Evolutionary conservation across 2,797 vertebrate genomes (phyloP).

Genomic region (Chrosomus eos): DNA sequence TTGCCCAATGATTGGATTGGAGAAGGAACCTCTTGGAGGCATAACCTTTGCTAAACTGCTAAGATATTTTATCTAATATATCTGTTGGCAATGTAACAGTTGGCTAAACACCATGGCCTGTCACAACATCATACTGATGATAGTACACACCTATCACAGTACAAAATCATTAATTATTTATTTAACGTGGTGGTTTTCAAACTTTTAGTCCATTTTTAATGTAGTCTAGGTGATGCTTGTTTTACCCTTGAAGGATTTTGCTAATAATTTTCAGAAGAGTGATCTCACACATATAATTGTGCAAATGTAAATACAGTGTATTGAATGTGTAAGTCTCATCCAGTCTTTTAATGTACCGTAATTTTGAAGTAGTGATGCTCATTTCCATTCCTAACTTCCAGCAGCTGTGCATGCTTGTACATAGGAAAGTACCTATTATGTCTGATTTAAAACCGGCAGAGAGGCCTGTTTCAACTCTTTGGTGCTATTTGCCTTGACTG

Average conservation of each 20-base stretch:
- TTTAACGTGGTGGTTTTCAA: background rate
- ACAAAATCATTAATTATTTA: background rate
- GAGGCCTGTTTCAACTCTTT: background rate
- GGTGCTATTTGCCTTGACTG: conserved; percentile 21
- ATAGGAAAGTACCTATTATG: conserved; percentile 10
- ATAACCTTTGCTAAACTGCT: background rate
- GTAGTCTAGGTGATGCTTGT: background rate
- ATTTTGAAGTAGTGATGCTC: background rate
- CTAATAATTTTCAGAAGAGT: background rate
- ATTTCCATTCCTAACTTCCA: background rate
- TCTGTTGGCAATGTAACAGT: background rate
- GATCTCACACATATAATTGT: background rate
- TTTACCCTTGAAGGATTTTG: background rate
- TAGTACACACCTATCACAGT: background rate
- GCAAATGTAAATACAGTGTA: background rate
- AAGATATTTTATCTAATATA: background rate
- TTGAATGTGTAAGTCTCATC: background rate
- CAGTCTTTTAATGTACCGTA: background rate
- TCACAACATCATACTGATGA: background rate
- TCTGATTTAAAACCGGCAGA: conserved; percentile 31
- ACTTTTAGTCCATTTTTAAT: background rate
- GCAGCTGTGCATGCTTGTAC: background rate
- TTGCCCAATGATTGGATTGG: conserved; percentile 16
- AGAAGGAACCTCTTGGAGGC: background rate
- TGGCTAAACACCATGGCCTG: background rate